These are phyloP conservation scores for Engystomops pustulosus DNA, from an alignment of 2,113 vertebrate species.

Conservation along the genomic window DNA sequence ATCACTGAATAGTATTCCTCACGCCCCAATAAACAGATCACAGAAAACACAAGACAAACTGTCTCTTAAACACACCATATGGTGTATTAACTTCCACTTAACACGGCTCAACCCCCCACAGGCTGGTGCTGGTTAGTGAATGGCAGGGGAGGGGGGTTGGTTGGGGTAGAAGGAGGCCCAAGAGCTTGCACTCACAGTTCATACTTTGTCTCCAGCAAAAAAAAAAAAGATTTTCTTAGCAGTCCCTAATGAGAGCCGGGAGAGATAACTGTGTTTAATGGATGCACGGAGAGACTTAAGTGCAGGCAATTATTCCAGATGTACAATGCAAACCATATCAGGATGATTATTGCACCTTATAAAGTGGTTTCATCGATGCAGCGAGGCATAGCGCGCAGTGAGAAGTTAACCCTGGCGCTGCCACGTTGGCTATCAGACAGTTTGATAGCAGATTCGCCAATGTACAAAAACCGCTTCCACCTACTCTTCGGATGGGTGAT, in stretches of 20 bases:
- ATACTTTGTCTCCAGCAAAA: background rate
- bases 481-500: too few species aligned
- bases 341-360: slow-evolving; percentile 16
- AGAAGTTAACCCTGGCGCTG: background rate
- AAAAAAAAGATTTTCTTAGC: background rate
- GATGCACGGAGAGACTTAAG: slow-evolving; percentile 9
- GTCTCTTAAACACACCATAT: slow-evolving; percentile 59
- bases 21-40: slow-evolving; percentile 50
- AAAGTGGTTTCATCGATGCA: slow-evolving; percentile 11
- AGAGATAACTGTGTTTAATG: slow-evolving; percentile 5
- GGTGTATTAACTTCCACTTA: slow-evolving; percentile 61
- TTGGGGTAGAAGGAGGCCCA: background rate
- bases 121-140: slow-evolving; percentile 1
- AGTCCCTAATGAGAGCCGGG: background rate
- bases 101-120: slow-evolving; percentile 41
- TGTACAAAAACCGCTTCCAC: background rate
- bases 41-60: slow-evolving; percentile 53
- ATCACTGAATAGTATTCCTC: slow-evolving; percentile 40
- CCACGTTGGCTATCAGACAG: background rate
- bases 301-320: slow-evolving; percentile 1
- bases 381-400: background rate
- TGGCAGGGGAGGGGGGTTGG: background rate
- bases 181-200: slow-evolving; percentile 44
- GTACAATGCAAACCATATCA: background rate
- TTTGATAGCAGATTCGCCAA: background rate